Conservation (phyloP, 2,888 invertebrate species). For the Eupithecia abbreviata region DNA sequence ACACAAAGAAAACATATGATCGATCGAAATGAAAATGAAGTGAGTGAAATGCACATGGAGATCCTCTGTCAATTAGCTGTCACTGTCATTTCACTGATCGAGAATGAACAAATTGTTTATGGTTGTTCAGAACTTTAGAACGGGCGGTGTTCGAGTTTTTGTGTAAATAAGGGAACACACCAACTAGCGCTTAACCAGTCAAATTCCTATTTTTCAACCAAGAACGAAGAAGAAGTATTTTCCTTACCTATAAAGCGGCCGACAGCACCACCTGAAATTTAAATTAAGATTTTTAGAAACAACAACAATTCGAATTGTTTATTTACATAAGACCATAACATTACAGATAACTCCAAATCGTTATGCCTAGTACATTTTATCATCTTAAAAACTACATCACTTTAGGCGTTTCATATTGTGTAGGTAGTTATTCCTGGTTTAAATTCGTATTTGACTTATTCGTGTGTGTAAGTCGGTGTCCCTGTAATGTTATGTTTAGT, state of each 20-base stretch:
- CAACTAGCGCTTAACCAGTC: background rate
- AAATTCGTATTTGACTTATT: too few species aligned
- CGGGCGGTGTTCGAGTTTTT: background rate
- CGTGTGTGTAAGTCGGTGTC: too few species aligned
- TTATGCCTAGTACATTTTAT: too few species aligned
- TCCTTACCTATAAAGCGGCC: constrained; percentile 22
- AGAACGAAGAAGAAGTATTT: background rate
- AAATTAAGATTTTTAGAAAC: background rate
- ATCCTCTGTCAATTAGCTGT: constrained; percentile 54
- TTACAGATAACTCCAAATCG: too few species aligned
- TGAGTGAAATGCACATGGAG: constrained; percentile 78
- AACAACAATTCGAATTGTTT: too few species aligned
- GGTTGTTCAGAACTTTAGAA: background rate
- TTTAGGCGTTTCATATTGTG: background rate
- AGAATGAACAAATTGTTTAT: constrained; percentile 16
- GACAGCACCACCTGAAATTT: constrained; percentile 59
- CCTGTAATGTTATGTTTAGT: too few species aligned
- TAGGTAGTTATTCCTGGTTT: too few species aligned
- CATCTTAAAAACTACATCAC: too few species aligned
- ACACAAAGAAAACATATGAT: constrained; percentile 85
- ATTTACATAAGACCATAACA: too few species aligned
- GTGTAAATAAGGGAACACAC: too few species aligned
- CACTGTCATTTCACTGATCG: constrained; percentile 42
- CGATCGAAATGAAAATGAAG: constrained; percentile 74
- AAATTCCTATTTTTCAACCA: background rate